These are phyloP conservation scores for Falco biarmicus DNA, from an alignment of 2,797 vertebrate species.

Conservation along the genomic window DNA sequence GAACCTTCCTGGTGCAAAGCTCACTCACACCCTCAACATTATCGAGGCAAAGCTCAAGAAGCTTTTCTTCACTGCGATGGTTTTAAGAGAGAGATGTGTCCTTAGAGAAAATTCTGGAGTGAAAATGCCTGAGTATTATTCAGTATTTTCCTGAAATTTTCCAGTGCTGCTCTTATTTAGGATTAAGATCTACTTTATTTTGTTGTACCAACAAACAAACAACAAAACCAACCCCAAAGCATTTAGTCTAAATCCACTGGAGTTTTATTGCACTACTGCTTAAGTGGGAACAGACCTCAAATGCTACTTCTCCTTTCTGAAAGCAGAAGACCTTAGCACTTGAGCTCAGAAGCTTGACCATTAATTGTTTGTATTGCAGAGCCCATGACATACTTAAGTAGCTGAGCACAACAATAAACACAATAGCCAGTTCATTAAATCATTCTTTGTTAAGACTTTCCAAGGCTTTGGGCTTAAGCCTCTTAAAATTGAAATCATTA, in stretches of 20 bases:
- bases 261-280: slow-evolving; percentile 53
- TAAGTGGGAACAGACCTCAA: slow-evolving; percentile 65
- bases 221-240: slow-evolving; percentile 43
- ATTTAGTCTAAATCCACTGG: slow-evolving; percentile 48
- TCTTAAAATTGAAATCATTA: slow-evolving; percentile 69
- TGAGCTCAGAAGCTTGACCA: slow-evolving; percentile 67
- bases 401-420: slow-evolving; percentile 69
- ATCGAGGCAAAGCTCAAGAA: not conserved
- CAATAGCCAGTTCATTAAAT: slow-evolving; percentile 70
- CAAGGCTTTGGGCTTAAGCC: slow-evolving; percentile 67
- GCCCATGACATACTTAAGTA: slow-evolving; percentile 70
- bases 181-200: slow-evolving; percentile 47
- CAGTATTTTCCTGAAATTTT: slow-evolving; percentile 2
- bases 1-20: not conserved
- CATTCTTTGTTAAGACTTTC: slow-evolving; percentile 67
- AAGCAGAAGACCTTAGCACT: slow-evolving; percentile 65
- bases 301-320: slow-evolving; percentile 58
- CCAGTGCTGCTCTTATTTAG: slow-evolving; percentile 19
- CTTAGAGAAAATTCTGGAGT: not conserved
- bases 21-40: not conserved
- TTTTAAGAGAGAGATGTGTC: not conserved
- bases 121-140: not conserved
- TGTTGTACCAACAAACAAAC: slow-evolving; percentile 53
- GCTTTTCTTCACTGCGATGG: not conserved
- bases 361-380: slow-evolving; percentile 71